A percentile compares a stretch with the other conserved stretches of the same genome.
phyloP scores from a whole-genome alignment of 2,888 invertebrate species.

The Piscicola geometra region DNA sequence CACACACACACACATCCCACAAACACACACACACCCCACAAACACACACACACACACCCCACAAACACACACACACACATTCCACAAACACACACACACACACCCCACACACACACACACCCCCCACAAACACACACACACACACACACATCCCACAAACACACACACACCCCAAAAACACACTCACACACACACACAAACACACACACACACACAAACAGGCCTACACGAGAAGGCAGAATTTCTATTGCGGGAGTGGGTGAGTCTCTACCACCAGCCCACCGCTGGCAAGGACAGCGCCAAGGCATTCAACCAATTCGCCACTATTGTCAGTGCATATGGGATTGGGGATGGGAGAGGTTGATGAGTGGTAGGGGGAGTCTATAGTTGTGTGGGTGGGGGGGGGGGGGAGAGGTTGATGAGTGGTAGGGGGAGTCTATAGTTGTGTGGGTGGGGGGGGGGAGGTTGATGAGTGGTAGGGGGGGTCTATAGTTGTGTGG shows the following conservation, averaged over 20 bases:
- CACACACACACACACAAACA: not conserved
- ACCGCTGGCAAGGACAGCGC: conserved; percentile 60
- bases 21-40: no score
- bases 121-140: no score
- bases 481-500: not conserved
- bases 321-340: conserved; percentile 64
- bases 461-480: not conserved
- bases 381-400: not conserved
- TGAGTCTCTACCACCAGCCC: conserved; percentile 71
- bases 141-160: not conserved
- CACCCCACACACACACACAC: no score
- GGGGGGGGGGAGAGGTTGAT: not conserved
- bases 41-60: no score
- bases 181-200: not conserved
- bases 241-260: conserved; percentile 88
- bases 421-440: not conserved
- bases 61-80: no score
- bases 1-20: no score
- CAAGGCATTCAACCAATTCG: conserved; percentile 87
- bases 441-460: not conserved
- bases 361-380: not conserved
- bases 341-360: not conserved
- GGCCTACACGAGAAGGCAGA: conserved; percentile 89
- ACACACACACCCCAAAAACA: not conserved
- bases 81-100: no score